Evolutionary conservation across 2,113 vertebrate genomes (phyloP).

Genomic region (Callospermophilus lateralis): DNA sequence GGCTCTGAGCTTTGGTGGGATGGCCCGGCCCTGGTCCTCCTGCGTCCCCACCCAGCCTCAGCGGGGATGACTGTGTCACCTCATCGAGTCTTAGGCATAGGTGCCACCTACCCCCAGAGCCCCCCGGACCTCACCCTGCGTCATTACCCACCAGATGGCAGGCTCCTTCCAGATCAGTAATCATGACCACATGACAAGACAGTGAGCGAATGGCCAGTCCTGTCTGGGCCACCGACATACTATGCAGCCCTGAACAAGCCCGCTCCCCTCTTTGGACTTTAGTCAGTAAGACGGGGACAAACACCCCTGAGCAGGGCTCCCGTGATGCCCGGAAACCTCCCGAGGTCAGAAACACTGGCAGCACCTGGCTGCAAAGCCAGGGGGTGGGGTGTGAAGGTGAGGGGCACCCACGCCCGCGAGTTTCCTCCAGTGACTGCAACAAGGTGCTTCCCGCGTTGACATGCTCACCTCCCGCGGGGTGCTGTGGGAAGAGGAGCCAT

Average conservation of each 20-base stretch:
- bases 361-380: background rate
- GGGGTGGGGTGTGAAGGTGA: background rate
- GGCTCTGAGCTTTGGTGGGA: background rate
- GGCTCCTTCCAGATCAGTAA: background rate
- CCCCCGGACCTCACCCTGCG: too few species aligned
- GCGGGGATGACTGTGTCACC: background rate
- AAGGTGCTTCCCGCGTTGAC: background rate
- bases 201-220: background rate
- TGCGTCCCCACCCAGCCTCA: background rate
- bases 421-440: background rate
- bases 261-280: background rate
- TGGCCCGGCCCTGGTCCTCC: background rate
- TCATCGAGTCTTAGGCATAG: background rate
- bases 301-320: background rate
- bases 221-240: too few species aligned
- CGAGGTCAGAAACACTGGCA: background rate
- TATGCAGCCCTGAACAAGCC: background rate
- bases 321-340: background rate
- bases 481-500: background rate
- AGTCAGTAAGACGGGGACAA: background rate
- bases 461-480: too few species aligned
- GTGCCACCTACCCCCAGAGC: background rate
- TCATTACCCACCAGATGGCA: background rate
- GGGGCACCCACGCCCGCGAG: fast-evolving
- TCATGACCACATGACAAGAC: background rate